Evolutionary conservation across 2,888 invertebrate genomes (phyloP), one percentile per base, ranked within the genome.

Genomic region (Aproaerema taeniolella): DNA sequence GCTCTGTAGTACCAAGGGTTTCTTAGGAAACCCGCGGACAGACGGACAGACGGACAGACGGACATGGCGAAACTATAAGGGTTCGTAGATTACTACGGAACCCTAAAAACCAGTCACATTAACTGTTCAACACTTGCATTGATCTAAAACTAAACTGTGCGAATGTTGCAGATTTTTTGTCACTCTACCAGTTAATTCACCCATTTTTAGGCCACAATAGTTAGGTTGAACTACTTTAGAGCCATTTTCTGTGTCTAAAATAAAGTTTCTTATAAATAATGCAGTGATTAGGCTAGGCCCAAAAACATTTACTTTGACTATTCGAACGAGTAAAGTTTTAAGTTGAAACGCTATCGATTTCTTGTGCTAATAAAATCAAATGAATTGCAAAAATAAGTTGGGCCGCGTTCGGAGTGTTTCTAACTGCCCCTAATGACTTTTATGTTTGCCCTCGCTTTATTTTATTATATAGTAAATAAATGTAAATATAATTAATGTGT

Each of bases 151-250:
- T 61, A 58, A 50, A 47, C 39, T 45, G 43, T 43, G 55, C 52
- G 52, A 62, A 60, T 44, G 53, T 43, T 48, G 47, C 8, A 12
- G 13, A 24, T 24, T 42, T 55, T 66, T 74, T 74, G 70, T 64
- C 67, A 51, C 40, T 24, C 37, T 39, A 14, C 49, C 53, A 46
- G 53, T 58, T 56, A 58, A 53, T 55, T 61, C 48, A 55, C 44
- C 67, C 70, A 77, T 72, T 79, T 78, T 77, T 71, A 75, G 66
- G 70, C 55, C 71, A 77, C 72, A 79, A 79, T 74, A 58, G 65
- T 64, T 44, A 20, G 7, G 42, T 47, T 50, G 53, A 55, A 60
- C 49, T 47, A 46, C 52, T 53, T 60, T 47, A 58, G 59, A 55
- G 43, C 50, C 45, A 46, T 48, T 50, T 25, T 52, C 49, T 42